phyloP scores from a whole-genome alignment of 1,140 invertebrate species.

The Drosophila rhopaloa region DNA sequence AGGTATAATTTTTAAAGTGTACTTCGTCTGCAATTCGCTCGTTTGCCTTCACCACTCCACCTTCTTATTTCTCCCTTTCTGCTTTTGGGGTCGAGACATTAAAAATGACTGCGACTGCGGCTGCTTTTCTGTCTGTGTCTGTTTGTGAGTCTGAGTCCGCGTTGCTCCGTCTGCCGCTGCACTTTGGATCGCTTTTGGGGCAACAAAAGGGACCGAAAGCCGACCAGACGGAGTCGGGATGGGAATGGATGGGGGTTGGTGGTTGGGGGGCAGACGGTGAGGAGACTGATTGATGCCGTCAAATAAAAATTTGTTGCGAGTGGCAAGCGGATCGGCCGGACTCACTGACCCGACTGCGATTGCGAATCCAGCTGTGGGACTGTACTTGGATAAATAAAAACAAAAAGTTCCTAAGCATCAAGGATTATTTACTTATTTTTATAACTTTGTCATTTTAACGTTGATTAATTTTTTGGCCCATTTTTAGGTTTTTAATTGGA shows the following conservation, averaged over 20 bases:
- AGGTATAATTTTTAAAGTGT: slow-evolving; percentile 9
- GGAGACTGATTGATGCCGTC: slow-evolving; percentile 77
- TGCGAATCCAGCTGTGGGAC: slow-evolving; percentile 17
- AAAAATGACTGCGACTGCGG: slow-evolving; percentile 77
- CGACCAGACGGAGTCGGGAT: slow-evolving; percentile 32
- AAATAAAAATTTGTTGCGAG: slow-evolving; percentile 75
- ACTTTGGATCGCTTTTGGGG: slow-evolving; percentile 74
- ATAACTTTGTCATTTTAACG: too few species aligned
- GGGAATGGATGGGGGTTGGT: neutral
- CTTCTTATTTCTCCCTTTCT: slow-evolving; percentile 18
- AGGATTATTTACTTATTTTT: too few species aligned
- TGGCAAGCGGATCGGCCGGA: slow-evolving; percentile 43
- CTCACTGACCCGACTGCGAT: slow-evolving; percentile 33
- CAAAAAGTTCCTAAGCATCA: neutral
- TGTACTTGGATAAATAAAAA: slow-evolving; percentile 24
- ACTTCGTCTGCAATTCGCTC: slow-evolving; percentile 5
- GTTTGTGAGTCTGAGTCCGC: slow-evolving; percentile 29
- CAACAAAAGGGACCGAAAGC: slow-evolving; percentile 62
- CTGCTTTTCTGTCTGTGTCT: slow-evolving; percentile 48
- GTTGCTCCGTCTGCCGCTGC: slow-evolving; percentile 46
- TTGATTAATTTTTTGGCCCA: too few species aligned
- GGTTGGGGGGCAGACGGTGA: neutral
- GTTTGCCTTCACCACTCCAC: slow-evolving; percentile 2
- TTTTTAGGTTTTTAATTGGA: too few species aligned
- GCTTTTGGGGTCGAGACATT: slow-evolving; percentile 67